phyloP scores from a whole-genome alignment of 2,113 vertebrate species.

The Megatriorchis doriae region DNA sequence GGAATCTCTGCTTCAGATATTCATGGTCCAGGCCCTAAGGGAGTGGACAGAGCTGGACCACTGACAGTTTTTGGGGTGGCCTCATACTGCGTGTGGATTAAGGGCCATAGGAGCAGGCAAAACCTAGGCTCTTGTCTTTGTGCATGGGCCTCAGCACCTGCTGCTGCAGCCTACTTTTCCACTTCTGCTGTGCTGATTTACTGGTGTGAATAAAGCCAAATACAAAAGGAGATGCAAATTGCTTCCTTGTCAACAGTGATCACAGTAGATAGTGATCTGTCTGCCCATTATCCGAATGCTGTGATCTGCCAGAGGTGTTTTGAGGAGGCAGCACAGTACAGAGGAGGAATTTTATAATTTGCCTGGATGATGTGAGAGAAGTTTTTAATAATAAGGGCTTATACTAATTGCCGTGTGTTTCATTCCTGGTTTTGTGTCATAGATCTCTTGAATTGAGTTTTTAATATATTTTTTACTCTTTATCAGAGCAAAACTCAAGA shows the following conservation, averaged over 20 bases:
- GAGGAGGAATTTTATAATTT: not conserved
- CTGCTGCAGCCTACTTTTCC: not conserved
- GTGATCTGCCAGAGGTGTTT: not conserved
- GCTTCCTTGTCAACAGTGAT: not conserved
- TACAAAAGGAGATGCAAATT: not conserved
- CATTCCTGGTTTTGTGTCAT: not conserved
- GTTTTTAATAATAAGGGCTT: not conserved
- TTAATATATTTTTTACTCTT: not conserved
- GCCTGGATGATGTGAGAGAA: not conserved
- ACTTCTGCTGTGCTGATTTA: not conserved
- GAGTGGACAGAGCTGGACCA: not conserved
- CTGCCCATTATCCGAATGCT: not conserved
- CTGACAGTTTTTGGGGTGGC: not conserved
- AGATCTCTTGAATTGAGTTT: not conserved
- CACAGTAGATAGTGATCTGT: not conserved
- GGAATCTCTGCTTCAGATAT: not conserved
- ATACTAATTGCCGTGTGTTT: not conserved
- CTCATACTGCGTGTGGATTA: accelerated
- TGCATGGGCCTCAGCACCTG: too few relatives aligned
- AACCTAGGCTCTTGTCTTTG: not conserved
- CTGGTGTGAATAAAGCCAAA: not conserved
- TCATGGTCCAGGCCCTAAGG: not conserved
- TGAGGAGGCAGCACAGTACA: not conserved
- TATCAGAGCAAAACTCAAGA: not conserved
- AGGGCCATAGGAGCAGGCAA: not conserved